Evolutionary conservation across 2,113 vertebrate species (phyloP).

Genomic region (Nycticorax nycticorax): DNA sequence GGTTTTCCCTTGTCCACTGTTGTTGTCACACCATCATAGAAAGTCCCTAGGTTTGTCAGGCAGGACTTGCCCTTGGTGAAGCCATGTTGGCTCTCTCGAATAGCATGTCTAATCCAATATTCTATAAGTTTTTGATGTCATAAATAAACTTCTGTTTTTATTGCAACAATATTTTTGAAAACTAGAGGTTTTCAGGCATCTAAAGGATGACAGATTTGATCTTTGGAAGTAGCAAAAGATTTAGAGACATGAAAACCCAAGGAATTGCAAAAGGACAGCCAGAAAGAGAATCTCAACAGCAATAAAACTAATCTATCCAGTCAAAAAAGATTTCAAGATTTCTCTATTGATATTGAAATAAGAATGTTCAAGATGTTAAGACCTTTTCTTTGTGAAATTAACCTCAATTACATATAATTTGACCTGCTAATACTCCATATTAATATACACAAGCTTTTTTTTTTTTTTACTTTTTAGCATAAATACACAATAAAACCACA

Average conservation of each 20-base stretch:
- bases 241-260: neutral
- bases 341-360: neutral
- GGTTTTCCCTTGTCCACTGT: no score
- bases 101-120: neutral
- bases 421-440: neutral
- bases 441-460: neutral
- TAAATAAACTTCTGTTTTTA: neutral
- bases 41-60: no score
- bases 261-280: neutral
- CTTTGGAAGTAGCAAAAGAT: neutral
- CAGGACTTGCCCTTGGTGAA: no score
- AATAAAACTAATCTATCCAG: neutral
- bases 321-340: neutral
- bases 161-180: neutral
- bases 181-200: neutral
- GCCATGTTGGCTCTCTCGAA: no score
- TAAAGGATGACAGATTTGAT: neutral
- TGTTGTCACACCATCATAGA: no score
- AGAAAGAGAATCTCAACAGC: neutral
- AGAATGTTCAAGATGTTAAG: neutral
- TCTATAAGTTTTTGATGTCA: neutral
- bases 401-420: neutral
- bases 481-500: neutral
- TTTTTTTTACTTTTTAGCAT: neutral
- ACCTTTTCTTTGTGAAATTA: neutral